Conservation (phyloP, 2,888 invertebrate species). For the Rugalucina vietnamica region DNA sequence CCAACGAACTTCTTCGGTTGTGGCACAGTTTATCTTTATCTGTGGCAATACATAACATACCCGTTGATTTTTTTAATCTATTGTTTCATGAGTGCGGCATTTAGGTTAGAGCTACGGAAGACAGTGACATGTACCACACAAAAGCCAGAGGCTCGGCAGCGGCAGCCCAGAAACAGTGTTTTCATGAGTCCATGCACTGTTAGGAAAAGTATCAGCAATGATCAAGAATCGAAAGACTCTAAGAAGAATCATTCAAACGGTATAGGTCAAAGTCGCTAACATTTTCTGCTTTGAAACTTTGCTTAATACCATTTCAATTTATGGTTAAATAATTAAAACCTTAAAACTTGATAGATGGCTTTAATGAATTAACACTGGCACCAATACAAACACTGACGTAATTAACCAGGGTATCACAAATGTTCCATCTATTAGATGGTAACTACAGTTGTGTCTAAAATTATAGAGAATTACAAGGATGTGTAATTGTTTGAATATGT, state of each 20-base stretch:
- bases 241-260: neutral
- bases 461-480: too few relatives aligned
- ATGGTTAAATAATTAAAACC: too few relatives aligned
- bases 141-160: neutral
- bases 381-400: too few relatives aligned
- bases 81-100: slow-evolving; percentile 41
- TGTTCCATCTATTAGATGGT: too few relatives aligned
- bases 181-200: slow-evolving; percentile 46
- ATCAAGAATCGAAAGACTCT: neutral
- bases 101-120: slow-evolving; percentile 32
- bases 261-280: too few relatives aligned
- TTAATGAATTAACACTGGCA: too few relatives aligned
- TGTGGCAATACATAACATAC: slow-evolving; percentile 43
- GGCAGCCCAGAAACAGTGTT: neutral
- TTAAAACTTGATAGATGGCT: too few relatives aligned
- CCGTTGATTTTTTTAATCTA: slow-evolving; percentile 40
- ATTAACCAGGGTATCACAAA: too few relatives aligned
- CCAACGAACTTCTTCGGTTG: slow-evolving; percentile 37
- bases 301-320: too few relatives aligned
- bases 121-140: neutral
- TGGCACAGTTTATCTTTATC: slow-evolving; percentile 6
- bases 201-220: slow-evolving; percentile 4
- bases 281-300: too few relatives aligned
- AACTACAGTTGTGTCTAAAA: too few relatives aligned
- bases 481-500: too few relatives aligned